phyloP scores from a whole-genome alignment of 30 jellyfish, hydroid and myxozoan genomes.

The Rhopilema esculentum region DNA sequence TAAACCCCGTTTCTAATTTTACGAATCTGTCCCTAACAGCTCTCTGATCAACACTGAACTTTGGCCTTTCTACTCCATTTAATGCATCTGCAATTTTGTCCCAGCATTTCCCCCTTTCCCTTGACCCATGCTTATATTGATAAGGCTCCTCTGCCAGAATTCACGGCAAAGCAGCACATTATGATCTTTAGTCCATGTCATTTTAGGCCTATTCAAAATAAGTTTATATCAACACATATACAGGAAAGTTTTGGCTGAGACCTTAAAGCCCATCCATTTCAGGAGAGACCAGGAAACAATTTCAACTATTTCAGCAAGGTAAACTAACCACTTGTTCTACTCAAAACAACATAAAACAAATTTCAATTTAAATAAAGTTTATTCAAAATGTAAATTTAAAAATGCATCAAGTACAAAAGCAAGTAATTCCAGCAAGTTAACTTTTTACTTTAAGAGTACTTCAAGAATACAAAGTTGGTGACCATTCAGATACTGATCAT shows the following conservation, averaged over 20 bases:
- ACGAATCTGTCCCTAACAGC: conserved; percentile 26
- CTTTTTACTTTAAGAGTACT: background rate
- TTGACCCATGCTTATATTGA: conserved; percentile 25
- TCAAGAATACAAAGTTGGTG: background rate
- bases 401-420: background rate
- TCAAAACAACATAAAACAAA: too few relatives aligned
- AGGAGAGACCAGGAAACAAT: background rate
- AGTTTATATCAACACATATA: background rate
- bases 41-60: conserved; percentile 24
- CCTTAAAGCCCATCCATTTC: background rate
- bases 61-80: conserved; percentile 23
- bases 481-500: background rate
- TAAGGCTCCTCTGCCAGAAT: conserved; percentile 48
- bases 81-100: conserved; percentile 1
- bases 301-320: background rate
- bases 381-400: too few relatives aligned
- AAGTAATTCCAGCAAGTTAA: background rate
- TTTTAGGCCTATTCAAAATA: conserved; percentile 32
- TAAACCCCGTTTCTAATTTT: conserved; percentile 10
- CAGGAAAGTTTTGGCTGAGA: background rate
- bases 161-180: conserved; percentile 6
- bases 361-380: too few relatives aligned
- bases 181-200: conserved; percentile 52
- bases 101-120: conserved; percentile 60
- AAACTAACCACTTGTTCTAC: background rate